Evolutionary conservation across 2,113 vertebrate genomes (phyloP).

Genomic region (Emydocephalus ijimae): DNA sequence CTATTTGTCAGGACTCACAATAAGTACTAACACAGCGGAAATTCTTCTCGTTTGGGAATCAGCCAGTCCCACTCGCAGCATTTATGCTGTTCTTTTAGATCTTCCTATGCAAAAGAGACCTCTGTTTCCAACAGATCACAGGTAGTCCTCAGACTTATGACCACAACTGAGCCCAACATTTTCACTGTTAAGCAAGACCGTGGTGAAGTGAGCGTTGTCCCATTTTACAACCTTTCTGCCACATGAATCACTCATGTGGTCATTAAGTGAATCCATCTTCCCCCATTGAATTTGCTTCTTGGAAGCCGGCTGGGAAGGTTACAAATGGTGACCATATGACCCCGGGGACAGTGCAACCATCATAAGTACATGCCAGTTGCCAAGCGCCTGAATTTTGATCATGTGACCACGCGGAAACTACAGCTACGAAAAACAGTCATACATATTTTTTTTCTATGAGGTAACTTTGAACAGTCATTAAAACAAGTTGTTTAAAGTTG

Average conservation of each 20-base stretch:
- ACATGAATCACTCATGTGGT: too few relatives aligned
- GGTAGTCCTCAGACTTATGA: background rate
- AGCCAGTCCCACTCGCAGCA: background rate
- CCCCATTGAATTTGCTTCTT: too few relatives aligned
- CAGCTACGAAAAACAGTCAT: background rate
- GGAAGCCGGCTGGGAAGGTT: too few relatives aligned
- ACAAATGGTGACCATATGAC: too few relatives aligned
- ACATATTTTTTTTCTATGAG: background rate
- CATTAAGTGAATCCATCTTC: too few relatives aligned
- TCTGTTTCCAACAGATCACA: background rate
- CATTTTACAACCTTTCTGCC: too few relatives aligned
- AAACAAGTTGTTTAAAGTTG: background rate
- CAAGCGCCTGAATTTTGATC: background rate
- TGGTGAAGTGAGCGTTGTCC: background rate
- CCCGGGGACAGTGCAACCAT: background rate
- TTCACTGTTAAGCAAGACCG: background rate
- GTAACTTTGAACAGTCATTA: background rate
- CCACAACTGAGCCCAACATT: background rate
- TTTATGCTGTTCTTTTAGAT: background rate
- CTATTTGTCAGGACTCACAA: background rate
- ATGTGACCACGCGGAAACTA: background rate
- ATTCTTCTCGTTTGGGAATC: background rate
- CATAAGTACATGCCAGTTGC: background rate
- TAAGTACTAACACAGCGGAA: background rate
- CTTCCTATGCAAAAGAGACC: background rate